A percentile compares a stretch with the other conserved stretches of the same genome.
phyloP scores from a whole-genome alignment of 2,797 vertebrate species.

The Characodon lateralis region DNA sequence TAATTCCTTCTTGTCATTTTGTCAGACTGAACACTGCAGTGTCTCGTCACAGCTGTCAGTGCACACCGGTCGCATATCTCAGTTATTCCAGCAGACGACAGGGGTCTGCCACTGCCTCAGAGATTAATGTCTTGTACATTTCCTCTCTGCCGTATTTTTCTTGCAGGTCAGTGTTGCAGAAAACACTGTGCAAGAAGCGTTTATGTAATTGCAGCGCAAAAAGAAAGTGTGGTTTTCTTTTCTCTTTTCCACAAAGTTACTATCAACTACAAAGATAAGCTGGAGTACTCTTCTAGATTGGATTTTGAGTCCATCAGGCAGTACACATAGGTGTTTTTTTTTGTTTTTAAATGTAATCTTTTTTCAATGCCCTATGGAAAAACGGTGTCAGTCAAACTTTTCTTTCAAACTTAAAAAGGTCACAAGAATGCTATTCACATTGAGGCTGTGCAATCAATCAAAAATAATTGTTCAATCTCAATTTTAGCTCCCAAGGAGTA shows the following conservation, averaged over 20 bases:
- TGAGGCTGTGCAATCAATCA: neutral
- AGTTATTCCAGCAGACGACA: constrained; percentile 40
- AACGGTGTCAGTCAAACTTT: neutral
- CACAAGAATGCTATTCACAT: neutral
- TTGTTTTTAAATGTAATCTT: neutral
- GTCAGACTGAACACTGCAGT: constrained; percentile 52
- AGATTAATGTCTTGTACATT: constrained; percentile 47
- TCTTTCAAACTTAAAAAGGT: neutral
- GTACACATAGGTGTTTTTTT: neutral
- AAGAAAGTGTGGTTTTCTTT: neutral
- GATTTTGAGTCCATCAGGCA: neutral
- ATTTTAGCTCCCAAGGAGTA: neutral
- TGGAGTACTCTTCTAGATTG: neutral
- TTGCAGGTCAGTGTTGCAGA: constrained; percentile 23
- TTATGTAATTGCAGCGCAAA: neutral
- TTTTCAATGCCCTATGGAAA: neutral
- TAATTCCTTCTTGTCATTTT: constrained; percentile 52
- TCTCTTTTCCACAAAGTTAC: neutral
- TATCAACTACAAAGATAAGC: neutral
- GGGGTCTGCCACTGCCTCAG: neutral
- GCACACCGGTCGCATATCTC: constrained; percentile 42
- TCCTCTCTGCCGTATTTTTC: constrained; percentile 14
- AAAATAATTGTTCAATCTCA: neutral
- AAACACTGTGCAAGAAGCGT: neutral
- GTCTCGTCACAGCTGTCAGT: constrained; percentile 55